Evolutionary conservation across 2,113 vertebrate genomes (phyloP).

Genomic region (Parus major): DNA sequence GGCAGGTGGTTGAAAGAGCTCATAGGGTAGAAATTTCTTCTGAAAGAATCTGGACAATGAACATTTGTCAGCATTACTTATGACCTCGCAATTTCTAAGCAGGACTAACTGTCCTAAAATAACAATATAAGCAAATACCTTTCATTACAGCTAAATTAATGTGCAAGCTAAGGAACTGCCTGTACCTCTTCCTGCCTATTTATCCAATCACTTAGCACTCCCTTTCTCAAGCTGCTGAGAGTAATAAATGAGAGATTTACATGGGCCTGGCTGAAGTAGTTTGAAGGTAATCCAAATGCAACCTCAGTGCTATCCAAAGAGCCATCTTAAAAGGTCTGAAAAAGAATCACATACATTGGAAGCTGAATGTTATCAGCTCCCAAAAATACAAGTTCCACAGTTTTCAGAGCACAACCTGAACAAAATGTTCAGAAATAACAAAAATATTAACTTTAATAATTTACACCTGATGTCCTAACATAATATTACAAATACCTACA

Average conservation of each 20-base stretch:
- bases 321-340: slow-evolving; percentile 14
- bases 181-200: slow-evolving; percentile 18
- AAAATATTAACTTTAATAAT: neutral
- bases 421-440: neutral
- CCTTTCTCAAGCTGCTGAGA: slow-evolving; percentile 3
- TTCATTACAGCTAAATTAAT: slow-evolving; percentile 46
- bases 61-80: slow-evolving; percentile 22
- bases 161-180: slow-evolving; percentile 19
- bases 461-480: neutral
- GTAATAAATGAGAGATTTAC: slow-evolving; percentile 46
- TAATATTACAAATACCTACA: neutral
- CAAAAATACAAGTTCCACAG: neutral
- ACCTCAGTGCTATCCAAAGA: neutral
- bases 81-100: slow-evolving; percentile 33
- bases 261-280: neutral
- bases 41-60: slow-evolving; percentile 16
- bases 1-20: slow-evolving; percentile 10
- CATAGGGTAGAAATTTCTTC: slow-evolving; percentile 6
- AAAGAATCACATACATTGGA: neutral
- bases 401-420: neutral
- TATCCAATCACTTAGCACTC: slow-evolving; percentile 19
- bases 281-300: slow-evolving; percentile 5
- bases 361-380: neutral
- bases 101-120: slow-evolving; percentile 21
- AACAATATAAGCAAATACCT: slow-evolving; percentile 44